Base-by-base conservation (phyloP, 2,797 vertebrate species). In the Monodelphis domestica region DNA sequence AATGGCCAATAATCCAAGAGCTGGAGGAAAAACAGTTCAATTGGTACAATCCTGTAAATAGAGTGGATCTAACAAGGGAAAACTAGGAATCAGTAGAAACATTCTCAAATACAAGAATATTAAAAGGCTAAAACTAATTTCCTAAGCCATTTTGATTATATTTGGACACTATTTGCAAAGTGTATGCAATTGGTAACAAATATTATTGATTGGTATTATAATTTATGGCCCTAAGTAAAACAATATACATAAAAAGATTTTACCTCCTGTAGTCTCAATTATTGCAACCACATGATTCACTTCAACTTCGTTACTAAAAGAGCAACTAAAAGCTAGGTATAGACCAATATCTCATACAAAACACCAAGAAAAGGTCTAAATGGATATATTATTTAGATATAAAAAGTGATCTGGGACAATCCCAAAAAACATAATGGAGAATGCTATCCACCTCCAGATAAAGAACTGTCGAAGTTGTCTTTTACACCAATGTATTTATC, bases 1-100 rank as follows among this genome's bases (percentile, higher is more conserved):
- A 91, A 90, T 89, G 11, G 4, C 21, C 51, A 92, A 91, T 52
- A 95, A 91, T 56, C 84, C 54, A 91, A 11, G 12, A n/a, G 50
- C 9, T 38, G 45, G 38, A 45, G 12, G 17, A 50, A 84, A 78
- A 78, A 78, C 21, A 78, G 21, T 24, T 84, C 70, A 50, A 26
- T 50, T 84, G 6, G 10, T 45, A 3, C 12, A 4, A 45, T 84
- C 38, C 45, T 10, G 9, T 84, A 45, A 45, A 26, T 9, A 84
- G 50, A 84, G 26, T 70, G 59, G 33, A 70, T n/a, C n/a, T 26
- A 84, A 38, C 24, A 84, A 84, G 50, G 24, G 70, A 45, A 50
- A 84, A 50, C 38, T 50, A 84, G 21, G 9, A 45, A 84, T 50
- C 24, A 84, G 70, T 84, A n/a, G n/a, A n/a, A n/a, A n/a, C n/a